Base-by-base conservation (phyloP, 2,888 invertebrate genomes). In the Dynastes maya region DNA sequence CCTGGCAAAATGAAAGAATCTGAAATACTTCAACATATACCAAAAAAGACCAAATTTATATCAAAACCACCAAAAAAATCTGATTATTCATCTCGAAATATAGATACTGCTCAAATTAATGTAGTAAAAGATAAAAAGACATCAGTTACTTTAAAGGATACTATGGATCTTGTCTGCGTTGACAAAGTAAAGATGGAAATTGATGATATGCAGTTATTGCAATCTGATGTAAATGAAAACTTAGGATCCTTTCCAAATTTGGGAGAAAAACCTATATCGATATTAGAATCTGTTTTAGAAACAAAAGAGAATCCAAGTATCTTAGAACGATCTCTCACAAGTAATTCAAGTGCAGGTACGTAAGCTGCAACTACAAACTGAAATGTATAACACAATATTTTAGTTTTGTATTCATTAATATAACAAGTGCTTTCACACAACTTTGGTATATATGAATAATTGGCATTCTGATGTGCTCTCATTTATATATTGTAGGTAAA, bases 251-350 rank as follows among this genome's bases (percentile, higher is more conserved):
- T 61, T 63, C 65, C 65, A 65, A 85, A 85, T 79, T 29, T 74
- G 29, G 84, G 85, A 29, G 82, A 82, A 75, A 86, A 85, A 80
- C 82, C 85, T 37, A 81, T 84, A 37, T 89, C 89, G 4, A 87
- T 88, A 78, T 82, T 89, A 70, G 88, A 88, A 82, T 86, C 87
- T 61, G 88, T 87, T 75, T 82, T 88, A 64, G 88, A 88, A 82
- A 83, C 84, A 27, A 85, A 85, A 76, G 86, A 86, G 27, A 83
- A 83, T 77, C 84, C 87, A 68, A 88, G 88, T 82, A 89, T 89
- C 82, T 84, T 89, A 78, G 88, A 88, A 81, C 83, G 88, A 81
- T 88, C 89, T 5, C 83, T 74, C 49, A 61, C 61, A 40, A 74
- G 72, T 61, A 74, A 61, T 16, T 29, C 29, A 51, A 74, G 22